Evolutionary conservation across 2,113 vertebrate genomes (phyloP).

Genomic region (Malurus melanocephalus): DNA sequence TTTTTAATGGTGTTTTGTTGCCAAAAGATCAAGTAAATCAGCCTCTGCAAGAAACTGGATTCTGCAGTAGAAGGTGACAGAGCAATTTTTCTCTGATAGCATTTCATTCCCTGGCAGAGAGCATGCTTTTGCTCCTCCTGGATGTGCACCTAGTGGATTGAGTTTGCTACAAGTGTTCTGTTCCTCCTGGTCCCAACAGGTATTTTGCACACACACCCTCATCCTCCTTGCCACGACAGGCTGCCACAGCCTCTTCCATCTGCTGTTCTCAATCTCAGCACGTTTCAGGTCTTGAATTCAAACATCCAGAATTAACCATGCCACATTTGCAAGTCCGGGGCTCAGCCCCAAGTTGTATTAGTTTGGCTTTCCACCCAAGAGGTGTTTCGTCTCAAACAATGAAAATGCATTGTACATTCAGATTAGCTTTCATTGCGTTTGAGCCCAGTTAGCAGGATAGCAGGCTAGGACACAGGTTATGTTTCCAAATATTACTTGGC

Average conservation of each 20-base stretch:
- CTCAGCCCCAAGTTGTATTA: neutral
- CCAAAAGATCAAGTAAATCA: neutral
- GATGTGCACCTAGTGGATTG: neutral
- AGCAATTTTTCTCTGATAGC: neutral
- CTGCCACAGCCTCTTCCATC: neutral
- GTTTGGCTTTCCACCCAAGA: neutral
- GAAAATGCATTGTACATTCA: neutral
- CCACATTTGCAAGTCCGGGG: neutral
- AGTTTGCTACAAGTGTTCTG: accelerated
- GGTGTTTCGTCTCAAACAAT: neutral
- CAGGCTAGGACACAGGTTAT: neutral
- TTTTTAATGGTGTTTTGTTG: neutral
- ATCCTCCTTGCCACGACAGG: neutral
- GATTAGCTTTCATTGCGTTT: neutral
- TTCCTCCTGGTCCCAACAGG: neutral
- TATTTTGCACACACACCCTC: neutral
- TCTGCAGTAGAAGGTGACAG: neutral
- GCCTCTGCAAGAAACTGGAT: neutral
- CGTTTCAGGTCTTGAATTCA: neutral
- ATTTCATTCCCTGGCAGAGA: neutral
- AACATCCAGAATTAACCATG: neutral
- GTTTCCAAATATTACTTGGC: neutral
- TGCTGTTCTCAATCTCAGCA: neutral
- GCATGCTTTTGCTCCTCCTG: neutral
- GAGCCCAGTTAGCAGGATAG: neutral